Percentiles rank a stretch among this genome's conserved stretches.
Conservation (phyloP, 2,113 vertebrate species). For the Lathamus discolor region DNA sequence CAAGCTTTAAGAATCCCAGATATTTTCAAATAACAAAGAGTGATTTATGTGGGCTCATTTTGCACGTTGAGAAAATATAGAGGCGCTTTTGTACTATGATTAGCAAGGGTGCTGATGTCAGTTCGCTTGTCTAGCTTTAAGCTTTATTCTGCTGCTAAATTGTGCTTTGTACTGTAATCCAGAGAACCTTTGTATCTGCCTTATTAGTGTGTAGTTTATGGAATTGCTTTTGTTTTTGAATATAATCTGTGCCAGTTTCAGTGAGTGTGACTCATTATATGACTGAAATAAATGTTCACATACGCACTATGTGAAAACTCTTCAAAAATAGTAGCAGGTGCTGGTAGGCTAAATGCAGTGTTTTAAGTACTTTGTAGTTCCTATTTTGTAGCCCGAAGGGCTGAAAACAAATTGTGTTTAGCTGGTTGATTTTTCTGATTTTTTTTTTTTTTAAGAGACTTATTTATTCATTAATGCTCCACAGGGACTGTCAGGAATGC, state of each 20-base stretch:
- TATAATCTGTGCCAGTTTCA: slow-evolving; percentile 74
- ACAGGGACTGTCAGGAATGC: not conserved
- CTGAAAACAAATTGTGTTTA: slow-evolving; percentile 24
- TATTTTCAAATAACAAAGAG: slow-evolving; percentile 88
- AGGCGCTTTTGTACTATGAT: slow-evolving; percentile 82
- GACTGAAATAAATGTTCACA: slow-evolving; percentile 75
- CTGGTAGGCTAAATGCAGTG: slow-evolving; percentile 53
- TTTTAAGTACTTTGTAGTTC: slow-evolving; percentile 35
- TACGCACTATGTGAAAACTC: slow-evolving; percentile 69
- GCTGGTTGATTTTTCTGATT: not conserved
- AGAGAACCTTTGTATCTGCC: slow-evolving; percentile 82
- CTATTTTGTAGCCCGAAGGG: slow-evolving; percentile 45
- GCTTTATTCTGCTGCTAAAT: slow-evolving; percentile 82
- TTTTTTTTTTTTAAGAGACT: not conserved
- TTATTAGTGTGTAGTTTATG: slow-evolving; percentile 78
- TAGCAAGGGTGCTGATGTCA: slow-evolving; percentile 83
- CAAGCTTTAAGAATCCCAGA: slow-evolving; percentile 83
- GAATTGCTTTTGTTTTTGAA: slow-evolving; percentile 79
- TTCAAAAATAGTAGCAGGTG: slow-evolving; percentile 78
- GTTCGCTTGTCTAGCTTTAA: slow-evolving; percentile 76
- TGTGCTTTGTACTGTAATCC: slow-evolving; percentile 82
- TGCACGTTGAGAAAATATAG: slow-evolving; percentile 77
- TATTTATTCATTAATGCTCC: not conserved
- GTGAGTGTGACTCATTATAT: slow-evolving; percentile 76
- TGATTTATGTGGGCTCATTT: slow-evolving; percentile 77